Evolutionary conservation across 2,888 invertebrate genomes (phyloP), one percentile per base, ranked within the genome.

Genomic region (Andrena dorsata): DNA sequence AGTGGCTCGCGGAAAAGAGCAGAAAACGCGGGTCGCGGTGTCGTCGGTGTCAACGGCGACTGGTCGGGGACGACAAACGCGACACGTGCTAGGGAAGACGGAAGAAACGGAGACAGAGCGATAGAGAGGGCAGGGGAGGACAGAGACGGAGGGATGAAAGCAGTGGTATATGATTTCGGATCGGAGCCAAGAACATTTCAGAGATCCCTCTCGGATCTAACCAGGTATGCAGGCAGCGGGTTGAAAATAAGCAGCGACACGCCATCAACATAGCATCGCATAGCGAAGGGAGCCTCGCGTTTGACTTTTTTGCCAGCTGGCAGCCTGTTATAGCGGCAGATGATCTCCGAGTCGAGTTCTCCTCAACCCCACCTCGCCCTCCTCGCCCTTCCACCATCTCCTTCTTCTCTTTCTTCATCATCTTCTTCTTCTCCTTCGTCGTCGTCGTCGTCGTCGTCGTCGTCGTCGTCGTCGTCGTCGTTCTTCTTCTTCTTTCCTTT

Each of bases 301-400:
- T 93, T 92, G 90, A 93, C 93, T 93, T 93, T 93, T 93, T 93
- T 93, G 92, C 92, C 93, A 93, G 91, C 92, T 93, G 92, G 92
- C 92, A 92, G 93, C 90, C 92, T 93, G 91, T 92, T 93, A 92
- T 92, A 92, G 91, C 91, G 90, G 92, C 92, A 91, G 92, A 93
- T 92, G 92, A 93, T 93, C 92, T 92, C 89, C 92, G 91, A 90
- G 90, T 84, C 86, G 85, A 85, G 89, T 88, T 89, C 88, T 85
- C 83, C 80, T 79, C 85, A 82, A 65, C 81, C 66, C 80, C 87
- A 71, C 82, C 75, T 56, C 66, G 69, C 78, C 78, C 82, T 28
- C 80, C 77, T 85, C 81, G 79, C 81, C 84, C 79, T 86, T 85
- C 85, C 86, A 87, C 80, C 80, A 53, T 76, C 82, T 83, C 85